Base-by-base conservation (phyloP, 2,113 vertebrate genomes). In the Pituophis catenifer region DNA sequence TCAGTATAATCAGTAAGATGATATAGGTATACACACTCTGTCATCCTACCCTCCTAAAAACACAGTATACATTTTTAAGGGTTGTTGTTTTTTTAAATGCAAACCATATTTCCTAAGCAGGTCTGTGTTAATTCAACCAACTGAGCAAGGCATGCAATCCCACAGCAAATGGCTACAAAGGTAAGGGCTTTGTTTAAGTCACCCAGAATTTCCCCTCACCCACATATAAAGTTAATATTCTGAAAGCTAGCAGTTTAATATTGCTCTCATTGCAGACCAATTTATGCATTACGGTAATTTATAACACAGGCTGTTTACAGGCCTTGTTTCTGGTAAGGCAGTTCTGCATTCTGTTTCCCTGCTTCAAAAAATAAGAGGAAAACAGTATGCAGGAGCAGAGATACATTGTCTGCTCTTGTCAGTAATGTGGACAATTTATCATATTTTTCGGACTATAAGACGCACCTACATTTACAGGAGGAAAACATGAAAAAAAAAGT, bases 211-310 rank as follows among this genome's bases (percentile, higher is more conserved):
- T 90, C 94, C 93, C 91, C 58, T 95, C 65, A 81, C 94, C 93
- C 95, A 93, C 3, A 0, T 1, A 0, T 94, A 96, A 95, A 90
- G 94, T 95, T 95, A 91, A 2, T 33, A 90, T 95, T 95, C 94
- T 94, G 87, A 94, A 94, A 95, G 93, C 5, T 44, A 86, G 90
- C 59, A 95, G 95, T 94, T 95, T 95, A 95, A 96, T 95, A 95
- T 94, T 94, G 94, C 91, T 90, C 95, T 96, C 95, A 94, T 97
- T 97, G 96, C 86, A 95, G 95, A 92, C 94, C 97, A 96, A 97
- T 96, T 96, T 97, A 96, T 96, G 96, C 95, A 97, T 97, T 97
- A 65, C 11, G 29, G 62, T 11, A 86, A 97, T 97, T 97, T 97
- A 97, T 96, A 97, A 97, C 93, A 86, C 92, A 95, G 94, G 95